Conservation (phyloP, 2,888 invertebrate species). For the Hymenopus coronatus region DNA sequence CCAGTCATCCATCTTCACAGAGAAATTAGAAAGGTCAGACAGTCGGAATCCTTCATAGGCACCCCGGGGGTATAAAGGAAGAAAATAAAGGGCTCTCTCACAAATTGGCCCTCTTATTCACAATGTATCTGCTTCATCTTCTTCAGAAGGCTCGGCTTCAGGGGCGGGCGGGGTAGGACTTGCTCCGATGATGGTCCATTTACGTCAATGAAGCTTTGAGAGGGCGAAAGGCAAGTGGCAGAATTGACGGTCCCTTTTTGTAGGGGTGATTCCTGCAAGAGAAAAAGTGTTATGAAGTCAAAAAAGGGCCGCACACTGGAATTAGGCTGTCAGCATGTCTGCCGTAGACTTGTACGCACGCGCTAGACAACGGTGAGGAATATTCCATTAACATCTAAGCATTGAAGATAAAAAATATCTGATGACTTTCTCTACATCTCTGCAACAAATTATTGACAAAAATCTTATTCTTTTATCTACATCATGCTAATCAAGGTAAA, state of each 20-base stretch:
- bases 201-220: not conserved
- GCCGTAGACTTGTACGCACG: too few relatives aligned
- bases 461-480: too few relatives aligned
- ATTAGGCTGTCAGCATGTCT: not conserved
- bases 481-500: too few relatives aligned
- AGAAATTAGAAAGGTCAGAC: not conserved
- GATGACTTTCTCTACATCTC: too few relatives aligned
- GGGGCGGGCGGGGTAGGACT: not conserved
- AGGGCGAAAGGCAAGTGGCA: not conserved
- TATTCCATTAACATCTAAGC: too few relatives aligned
- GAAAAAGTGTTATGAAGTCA: not conserved
- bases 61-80: not conserved
- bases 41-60: not conserved
- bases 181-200: not conserved
- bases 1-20: not conserved
- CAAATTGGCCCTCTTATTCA: not conserved
- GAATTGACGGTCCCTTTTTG: not conserved
- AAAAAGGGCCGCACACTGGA: not conserved
- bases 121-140: not conserved
- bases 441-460: too few relatives aligned
- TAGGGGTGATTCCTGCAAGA: not conserved
- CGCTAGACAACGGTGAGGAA: too few relatives aligned
- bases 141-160: not conserved
- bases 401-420: too few relatives aligned
- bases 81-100: not conserved